phyloP scores from a whole-genome alignment of 2,797 vertebrate genomes.

The Spheniscus humboldti region DNA sequence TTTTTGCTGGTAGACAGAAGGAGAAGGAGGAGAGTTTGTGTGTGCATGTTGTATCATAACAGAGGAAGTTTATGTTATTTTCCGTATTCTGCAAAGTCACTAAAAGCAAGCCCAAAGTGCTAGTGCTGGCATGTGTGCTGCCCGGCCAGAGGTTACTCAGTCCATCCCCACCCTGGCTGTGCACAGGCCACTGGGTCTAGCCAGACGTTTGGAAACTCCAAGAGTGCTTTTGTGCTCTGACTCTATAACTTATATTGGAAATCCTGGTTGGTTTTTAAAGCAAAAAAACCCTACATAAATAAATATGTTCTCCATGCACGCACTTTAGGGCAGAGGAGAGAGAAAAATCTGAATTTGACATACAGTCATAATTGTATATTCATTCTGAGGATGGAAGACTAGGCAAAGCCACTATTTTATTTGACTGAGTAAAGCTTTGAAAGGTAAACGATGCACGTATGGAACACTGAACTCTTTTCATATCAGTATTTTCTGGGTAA shows the following conservation, averaged over 20 bases:
- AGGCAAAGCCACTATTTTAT: not conserved
- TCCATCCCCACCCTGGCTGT: not conserved
- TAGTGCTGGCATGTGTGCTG: not conserved
- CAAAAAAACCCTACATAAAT: not conserved
- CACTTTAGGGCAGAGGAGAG: not conserved
- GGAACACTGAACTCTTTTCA: not conserved
- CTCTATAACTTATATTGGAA: not conserved
- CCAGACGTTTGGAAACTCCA: not conserved
- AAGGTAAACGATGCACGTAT: not conserved
- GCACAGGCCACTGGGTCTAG: not conserved
- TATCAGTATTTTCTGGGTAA: not conserved
- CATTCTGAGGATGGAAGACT: not conserved
- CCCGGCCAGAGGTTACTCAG: not conserved
- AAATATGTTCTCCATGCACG: not conserved
- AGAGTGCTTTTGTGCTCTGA: not conserved
- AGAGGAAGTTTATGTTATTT: not conserved
- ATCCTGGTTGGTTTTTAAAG: not conserved
- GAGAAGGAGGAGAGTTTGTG: not conserved
- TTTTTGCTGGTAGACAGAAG: not conserved
- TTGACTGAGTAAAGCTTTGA: not conserved
- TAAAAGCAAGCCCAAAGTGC: not conserved
- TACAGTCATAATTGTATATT: not conserved
- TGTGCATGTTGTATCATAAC: fast-evolving
- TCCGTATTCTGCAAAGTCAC: not conserved
- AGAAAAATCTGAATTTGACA: not conserved